phyloP scores from a whole-genome alignment of 1,140 invertebrate genomes.

The Spodoptera frugiperda region DNA sequence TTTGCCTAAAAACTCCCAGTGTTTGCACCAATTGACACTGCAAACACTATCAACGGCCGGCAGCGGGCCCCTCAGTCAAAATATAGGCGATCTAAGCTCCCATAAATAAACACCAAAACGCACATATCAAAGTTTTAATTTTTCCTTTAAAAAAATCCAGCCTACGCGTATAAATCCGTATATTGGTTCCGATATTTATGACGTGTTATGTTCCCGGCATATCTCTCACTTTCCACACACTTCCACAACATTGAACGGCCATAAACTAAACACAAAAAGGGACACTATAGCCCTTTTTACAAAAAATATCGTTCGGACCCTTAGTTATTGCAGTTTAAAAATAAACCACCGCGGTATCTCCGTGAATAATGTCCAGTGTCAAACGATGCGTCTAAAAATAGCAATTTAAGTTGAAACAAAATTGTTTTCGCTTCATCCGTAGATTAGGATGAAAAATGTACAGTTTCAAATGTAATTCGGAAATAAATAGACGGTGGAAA shows the following conservation, averaged over 20 bases:
- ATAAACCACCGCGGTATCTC: slow-evolving; percentile 33
- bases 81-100: slow-evolving; percentile 20
- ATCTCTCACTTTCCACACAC: slow-evolving; percentile 55
- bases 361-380: slow-evolving; percentile 37
- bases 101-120: slow-evolving; percentile 24
- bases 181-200: slow-evolving; percentile 53
- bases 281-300: slow-evolving; percentile 52
- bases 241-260: slow-evolving; percentile 58
- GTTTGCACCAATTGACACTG: slow-evolving; percentile 1
- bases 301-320: slow-evolving; percentile 51
- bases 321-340: slow-evolving; percentile 48
- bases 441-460: slow-evolving; percentile 38
- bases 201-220: slow-evolving; percentile 47
- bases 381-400: slow-evolving; percentile 14
- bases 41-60: slow-evolving; percentile 22
- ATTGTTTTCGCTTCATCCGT: slow-evolving; percentile 4
- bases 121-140: slow-evolving; percentile 32
- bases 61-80: background rate
- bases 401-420: slow-evolving; percentile 29
- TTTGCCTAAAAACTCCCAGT: background rate
- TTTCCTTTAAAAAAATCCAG: slow-evolving; percentile 21
- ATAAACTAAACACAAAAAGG: slow-evolving; percentile 58
- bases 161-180: slow-evolving; percentile 40
- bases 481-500: slow-evolving; percentile 34
- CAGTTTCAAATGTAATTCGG: slow-evolving; percentile 11